phyloP scores from a whole-genome alignment of 2,113 vertebrate species.

The Morphnarchus princeps region DNA sequence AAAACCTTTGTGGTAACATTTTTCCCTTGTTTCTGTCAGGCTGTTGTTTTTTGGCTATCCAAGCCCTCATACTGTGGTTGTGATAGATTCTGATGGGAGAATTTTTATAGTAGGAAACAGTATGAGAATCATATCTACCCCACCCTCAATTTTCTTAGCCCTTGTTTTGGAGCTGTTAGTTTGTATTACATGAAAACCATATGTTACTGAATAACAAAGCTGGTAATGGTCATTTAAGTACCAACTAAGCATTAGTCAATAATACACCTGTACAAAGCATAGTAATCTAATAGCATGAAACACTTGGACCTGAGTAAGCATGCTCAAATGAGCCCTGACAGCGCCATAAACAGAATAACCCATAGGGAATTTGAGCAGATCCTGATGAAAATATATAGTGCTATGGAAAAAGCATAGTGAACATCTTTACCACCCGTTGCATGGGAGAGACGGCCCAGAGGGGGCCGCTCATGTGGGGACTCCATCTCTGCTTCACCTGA shows the following conservation, averaged over 20 bases:
- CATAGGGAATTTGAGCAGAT: not conserved
- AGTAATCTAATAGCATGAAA: not conserved
- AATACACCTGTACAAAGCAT: not conserved
- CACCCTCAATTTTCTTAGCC: not conserved
- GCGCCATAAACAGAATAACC: not conserved
- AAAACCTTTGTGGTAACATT: not conserved
- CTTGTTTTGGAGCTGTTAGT: not conserved
- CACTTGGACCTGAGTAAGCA: not conserved
- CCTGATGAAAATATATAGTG: not conserved
- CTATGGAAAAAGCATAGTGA: not conserved
- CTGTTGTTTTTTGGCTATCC: not conserved
- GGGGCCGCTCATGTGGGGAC: not conserved
- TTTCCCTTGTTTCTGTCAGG: not conserved
- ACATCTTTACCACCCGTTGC: not conserved
- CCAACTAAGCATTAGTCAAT: not conserved
- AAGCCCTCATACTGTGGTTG: not conserved
- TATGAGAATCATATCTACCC: not conserved
- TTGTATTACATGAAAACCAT: not conserved
- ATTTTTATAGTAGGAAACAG: not conserved
- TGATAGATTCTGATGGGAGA: not conserved
- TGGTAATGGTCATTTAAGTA: not conserved
- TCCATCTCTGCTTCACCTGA: not conserved
- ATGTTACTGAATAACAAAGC: not conserved
- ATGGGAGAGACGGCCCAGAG: not conserved
- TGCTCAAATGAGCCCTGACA: not conserved